Evolutionary conservation across 1,140 invertebrate genomes (phyloP), one percentile per base, ranked within the genome.

Genomic region (Hyphantria cunea): DNA sequence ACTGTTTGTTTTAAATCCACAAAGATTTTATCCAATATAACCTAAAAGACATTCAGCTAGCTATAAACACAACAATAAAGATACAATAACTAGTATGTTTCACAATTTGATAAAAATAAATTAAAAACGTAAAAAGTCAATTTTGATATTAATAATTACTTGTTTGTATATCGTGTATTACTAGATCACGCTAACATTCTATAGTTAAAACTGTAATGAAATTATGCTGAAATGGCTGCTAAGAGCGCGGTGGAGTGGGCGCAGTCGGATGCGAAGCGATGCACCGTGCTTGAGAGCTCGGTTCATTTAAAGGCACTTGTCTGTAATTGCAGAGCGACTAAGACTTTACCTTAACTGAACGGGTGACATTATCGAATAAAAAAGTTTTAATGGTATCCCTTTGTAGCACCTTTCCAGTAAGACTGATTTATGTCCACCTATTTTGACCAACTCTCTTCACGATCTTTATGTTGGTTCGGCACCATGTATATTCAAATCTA

Each of bases 271-370:
- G 82, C 78, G 77, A 85, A 80, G 77, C 82, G 85, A 84, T 84
- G 87, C 84, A 84, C 79, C 87, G 87, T 90, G 87, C 86, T 90
- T 79, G 86, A 90, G 88, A 76, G 86, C 82, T 86, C 74, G 79
- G 79, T 89, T 90, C 87, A 90, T 89, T 90, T 90, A 84, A 86
- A 90, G 83, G 76, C 86, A 84, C 86, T 90, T 86, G 83, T 86
- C 83, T 82, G 80, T 90, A 90, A 90, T 90, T 90, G 86, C 84
- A 85, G 77, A 85, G 77, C 78, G 78, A 83, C 85, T 86, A 88
- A 90, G 87, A 86, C 82, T 83, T 70, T 77, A 78, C 75, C 80
- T 67, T 75, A 59, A 68, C 74, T 71, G 71, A 81, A 78, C 76
- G 76, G 70, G 77, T 77, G 63, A 72, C 80, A 74, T 78, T 77